A percentile compares a stretch with the other conserved stretches of the same genome.
These are phyloP conservation scores for Malurus cyaneus DNA, from an alignment of 2,113 vertebrate genomes.

Conservation along the genomic window DNA sequence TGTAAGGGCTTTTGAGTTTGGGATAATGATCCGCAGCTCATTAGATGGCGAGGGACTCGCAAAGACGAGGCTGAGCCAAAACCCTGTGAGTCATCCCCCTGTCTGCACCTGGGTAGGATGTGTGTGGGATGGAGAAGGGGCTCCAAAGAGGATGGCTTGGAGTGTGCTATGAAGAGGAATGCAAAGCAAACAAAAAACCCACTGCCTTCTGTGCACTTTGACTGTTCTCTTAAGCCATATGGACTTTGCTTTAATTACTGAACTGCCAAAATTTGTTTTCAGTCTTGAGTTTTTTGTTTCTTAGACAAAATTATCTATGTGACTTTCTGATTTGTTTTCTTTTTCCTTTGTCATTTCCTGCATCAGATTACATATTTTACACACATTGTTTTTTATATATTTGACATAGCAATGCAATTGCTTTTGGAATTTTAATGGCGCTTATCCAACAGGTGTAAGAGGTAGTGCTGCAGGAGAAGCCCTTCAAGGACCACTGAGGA, in stretches of 20 bases:
- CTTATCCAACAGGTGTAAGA: neutral
- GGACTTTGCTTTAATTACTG: conserved; percentile 61
- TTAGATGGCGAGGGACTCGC: neutral
- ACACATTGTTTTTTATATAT: neutral
- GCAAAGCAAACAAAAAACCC: neutral
- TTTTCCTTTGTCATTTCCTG: neutral
- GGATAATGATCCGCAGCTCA: neutral
- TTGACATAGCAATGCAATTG: neutral
- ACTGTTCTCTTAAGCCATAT: conserved; percentile 74
- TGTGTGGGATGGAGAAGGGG: conserved; percentile 34
- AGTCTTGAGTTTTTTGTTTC: neutral
- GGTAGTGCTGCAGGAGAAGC: neutral
- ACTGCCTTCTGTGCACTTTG: conserved; percentile 64
- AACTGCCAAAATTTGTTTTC: conserved; percentile 17
- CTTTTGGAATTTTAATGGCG: neutral
- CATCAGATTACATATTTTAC: neutral
- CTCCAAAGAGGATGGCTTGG: neutral
- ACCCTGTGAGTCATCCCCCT: neutral
- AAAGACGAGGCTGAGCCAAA: neutral
- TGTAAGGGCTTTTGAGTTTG: conserved; percentile 47
- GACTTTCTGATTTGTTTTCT: neutral
- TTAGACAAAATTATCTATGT: neutral
- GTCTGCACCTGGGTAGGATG: conserved; percentile 18
- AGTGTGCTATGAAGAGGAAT: neutral
- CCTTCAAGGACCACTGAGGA: neutral